Conservation (phyloP, 2,797 vertebrate genomes). For the Hapalemur alaotrensis region DNA sequence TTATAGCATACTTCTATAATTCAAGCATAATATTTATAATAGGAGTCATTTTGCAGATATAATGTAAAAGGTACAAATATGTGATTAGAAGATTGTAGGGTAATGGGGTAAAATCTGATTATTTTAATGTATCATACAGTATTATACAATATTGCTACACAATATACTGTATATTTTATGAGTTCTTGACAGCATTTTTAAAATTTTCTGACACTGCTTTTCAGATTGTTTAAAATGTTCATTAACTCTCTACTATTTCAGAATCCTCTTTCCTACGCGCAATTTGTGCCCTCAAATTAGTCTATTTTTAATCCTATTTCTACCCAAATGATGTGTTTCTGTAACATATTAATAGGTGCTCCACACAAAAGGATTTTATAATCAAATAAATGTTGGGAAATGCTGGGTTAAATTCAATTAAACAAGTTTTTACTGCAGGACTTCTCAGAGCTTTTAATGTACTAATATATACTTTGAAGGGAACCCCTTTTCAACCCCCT, state of each 20-base stretch:
- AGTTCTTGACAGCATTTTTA: constrained; percentile 58
- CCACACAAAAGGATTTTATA: constrained; percentile 26
- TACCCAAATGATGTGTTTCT: constrained; percentile 49
- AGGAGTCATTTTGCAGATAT: constrained; percentile 59
- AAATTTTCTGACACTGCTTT: constrained; percentile 61
- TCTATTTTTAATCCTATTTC: constrained; percentile 48
- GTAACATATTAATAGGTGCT: constrained; percentile 7
- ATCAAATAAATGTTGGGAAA: constrained; percentile 40
- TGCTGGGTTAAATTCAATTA: not conserved
- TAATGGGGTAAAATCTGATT: constrained; percentile 55
- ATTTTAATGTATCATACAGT: constrained; percentile 57
- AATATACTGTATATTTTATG: constrained; percentile 65
- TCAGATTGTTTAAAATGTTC: constrained; percentile 58
- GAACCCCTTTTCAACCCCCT: not conserved
- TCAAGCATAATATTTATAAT: constrained; percentile 65
- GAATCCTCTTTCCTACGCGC: constrained; percentile 48
- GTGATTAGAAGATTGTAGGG: constrained; percentile 73
- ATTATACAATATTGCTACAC: constrained; percentile 65
- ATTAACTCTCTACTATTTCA: constrained; percentile 59
- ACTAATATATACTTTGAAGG: not conserved
- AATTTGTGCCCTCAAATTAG: constrained; percentile 16
- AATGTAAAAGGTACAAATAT: constrained; percentile 64
- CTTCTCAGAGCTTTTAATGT: constrained; percentile 1
- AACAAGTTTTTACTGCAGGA: not conserved
- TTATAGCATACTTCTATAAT: constrained; percentile 43